Percentiles rank a stretch among this genome's conserved stretches.
Evolutionary conservation across 2,888 invertebrate genomes (phyloP).

Genomic region (Drosophila fungiperda): DNA sequence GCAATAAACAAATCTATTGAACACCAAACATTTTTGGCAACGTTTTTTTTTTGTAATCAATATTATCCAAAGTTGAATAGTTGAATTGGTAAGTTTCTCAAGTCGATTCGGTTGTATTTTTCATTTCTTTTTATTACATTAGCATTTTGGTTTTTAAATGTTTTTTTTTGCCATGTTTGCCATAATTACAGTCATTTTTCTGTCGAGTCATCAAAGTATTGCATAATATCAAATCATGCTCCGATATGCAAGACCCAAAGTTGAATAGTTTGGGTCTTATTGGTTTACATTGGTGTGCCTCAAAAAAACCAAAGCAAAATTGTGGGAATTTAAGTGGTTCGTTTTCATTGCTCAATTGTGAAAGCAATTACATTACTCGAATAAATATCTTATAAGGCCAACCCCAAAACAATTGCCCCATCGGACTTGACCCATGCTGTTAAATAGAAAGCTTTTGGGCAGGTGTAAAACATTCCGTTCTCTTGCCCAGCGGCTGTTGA

Average conservation of each 20-base stretch:
- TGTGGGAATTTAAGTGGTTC: constrained; percentile 15
- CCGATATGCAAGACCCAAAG: constrained; percentile 3
- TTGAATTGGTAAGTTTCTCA: not conserved
- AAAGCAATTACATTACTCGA: constrained; percentile 58
- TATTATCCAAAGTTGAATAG: not conserved
- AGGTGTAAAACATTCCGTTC: constrained; percentile 50
- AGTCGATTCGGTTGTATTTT: constrained; percentile 10
- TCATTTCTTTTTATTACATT: not conserved
- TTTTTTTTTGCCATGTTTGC: constrained; percentile 6
- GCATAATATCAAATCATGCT: constrained; percentile 37
- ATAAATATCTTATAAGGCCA: constrained; percentile 18
- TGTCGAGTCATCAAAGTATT: constrained; percentile 35
- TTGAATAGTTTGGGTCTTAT: constrained; percentile 5
- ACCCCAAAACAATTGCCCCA: constrained; percentile 23
- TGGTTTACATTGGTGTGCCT: constrained; percentile 1
- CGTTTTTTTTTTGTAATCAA: not conserved
- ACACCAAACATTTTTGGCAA: constrained; percentile 53
- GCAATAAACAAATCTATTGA: constrained; percentile 79
- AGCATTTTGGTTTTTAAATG: constrained; percentile 2
- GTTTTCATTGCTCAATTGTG: constrained; percentile 53
- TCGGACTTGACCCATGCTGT: constrained; percentile 28
- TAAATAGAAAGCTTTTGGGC: constrained; percentile 28
- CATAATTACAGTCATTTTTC: not conserved
- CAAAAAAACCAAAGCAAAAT: not conserved
- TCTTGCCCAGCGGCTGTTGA: constrained; percentile 56